Base-by-base conservation (phyloP, 1,140 invertebrate species). In the Acromyrmex heyeri region DNA sequence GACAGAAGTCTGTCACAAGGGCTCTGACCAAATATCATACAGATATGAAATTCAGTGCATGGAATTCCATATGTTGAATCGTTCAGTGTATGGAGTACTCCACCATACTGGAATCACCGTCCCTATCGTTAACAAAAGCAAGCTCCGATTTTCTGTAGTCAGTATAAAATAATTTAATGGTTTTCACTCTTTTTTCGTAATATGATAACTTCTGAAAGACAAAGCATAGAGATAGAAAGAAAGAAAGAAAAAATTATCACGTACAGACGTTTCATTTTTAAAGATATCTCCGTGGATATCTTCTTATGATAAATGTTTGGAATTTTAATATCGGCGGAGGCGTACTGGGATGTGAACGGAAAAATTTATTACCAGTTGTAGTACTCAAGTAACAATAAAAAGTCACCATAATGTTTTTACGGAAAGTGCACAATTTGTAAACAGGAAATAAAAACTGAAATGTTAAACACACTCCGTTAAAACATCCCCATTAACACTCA, bases 211-310 rank as follows among this genome's bases (percentile, higher is more conserved):
- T 30, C 3, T 38, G 14, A n/a, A n/a, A 21, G 21, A 34, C 10
- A 69, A 24, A 55, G n/a, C 1, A n/a, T 1, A 14, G 10, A 30
- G 27, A n/a, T 5, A 21, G 38, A 48, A 69, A 50, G 21, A 38
- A 38, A 7, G 21, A 8, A 8, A 38, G 34, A 24, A 69, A 16
- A 1, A 12, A 7, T 24, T 59, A 76, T 64, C 24, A 55, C 3
- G 21, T 27, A 38, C 18, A 81, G 10, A 70, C 21, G 14, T 55
- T 67, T 67, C 34, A 81, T 81, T 70, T 81, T 70, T 53, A 18
- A 38, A 53, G 5, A 69, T 38, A 16, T 18, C 2, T 18, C 65
- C 27, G 5, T 14, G 61, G 30, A 53, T 14, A 14, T 53, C 34
- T 79, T 69, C 7, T 21, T n/a, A 55, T 48, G 21, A 34, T 38